Evolutionary conservation across 2,888 invertebrate genomes (phyloP), one percentile per base, ranked within the genome.

Genomic region (Tetragonula carbonaria): DNA sequence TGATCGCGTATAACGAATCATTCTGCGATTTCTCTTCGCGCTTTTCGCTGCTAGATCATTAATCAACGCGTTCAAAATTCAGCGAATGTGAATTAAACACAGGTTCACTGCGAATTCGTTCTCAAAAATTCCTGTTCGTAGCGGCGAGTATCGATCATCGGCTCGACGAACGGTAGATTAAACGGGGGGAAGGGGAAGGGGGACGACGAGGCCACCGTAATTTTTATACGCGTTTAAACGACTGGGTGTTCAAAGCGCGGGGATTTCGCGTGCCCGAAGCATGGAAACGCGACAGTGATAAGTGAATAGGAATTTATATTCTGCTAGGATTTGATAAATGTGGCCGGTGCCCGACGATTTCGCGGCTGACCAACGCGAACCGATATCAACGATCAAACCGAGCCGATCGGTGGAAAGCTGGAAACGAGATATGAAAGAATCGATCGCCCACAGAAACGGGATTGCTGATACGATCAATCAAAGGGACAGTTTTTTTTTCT

Each of bases 351-450:
- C 21, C 75, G 38, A 2, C 33, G 74, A 75, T 80, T 73, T 82
- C 33, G 55, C 62, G 80, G 80, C 50, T 67, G 80, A 75, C 65
- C 80, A 65, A 38, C 28, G 14, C 71, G 68, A 33, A n/a, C 59
- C 68, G 74, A 75, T 71, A 71, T 66, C 57, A 51, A 70, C 21
- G 50, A 71, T 72, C 67, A n/a, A 23, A 53, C 51, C 71, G 14
- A 51, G 45, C 78, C 78, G 55, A 55, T 78, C 38, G 79, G 68
- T 50, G 28, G 28, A 28, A 38, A 77, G 65, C 51, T 65, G 50
- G 38, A 77, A 77, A 71, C 77, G 77, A 71, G 70, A 75, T 80
- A 77, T 28, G 65, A 70, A 71, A 80, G 71, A 77, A 70, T n/a
- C 28, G 65, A 80, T 76, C 65, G 33, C 6, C 45, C 45, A 2